phyloP scores from a whole-genome alignment of 2,797 vertebrate genomes.

The Alfaro cultratus region DNA sequence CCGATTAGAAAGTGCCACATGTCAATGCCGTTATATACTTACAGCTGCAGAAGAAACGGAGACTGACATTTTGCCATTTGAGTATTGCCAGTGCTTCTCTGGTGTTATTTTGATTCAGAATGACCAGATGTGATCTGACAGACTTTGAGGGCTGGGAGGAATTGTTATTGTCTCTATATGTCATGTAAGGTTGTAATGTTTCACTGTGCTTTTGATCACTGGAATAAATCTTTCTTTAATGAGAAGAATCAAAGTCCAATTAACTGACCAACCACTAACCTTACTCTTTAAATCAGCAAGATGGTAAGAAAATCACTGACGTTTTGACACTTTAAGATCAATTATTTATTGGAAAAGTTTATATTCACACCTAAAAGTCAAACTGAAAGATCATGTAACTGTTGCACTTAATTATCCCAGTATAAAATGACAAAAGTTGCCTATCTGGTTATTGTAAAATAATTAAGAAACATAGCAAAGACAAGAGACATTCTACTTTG shows the following conservation, averaged over 20 bases:
- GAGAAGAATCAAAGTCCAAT: background rate
- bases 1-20: slow-evolving; percentile 6
- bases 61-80: slow-evolving; percentile 42
- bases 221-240: slow-evolving; percentile 9
- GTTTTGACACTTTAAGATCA: slow-evolving; percentile 13
- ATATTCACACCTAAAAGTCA: background rate
- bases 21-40: slow-evolving; percentile 2
- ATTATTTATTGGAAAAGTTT: slow-evolving; percentile 8
- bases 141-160: slow-evolving; percentile 17
- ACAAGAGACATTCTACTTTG: slow-evolving; percentile 56
- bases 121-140: slow-evolving; percentile 49
- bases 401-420: slow-evolving; percentile 33
- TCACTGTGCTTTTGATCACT: slow-evolving; percentile 19
- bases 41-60: slow-evolving; percentile 34
- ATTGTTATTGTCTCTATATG: slow-evolving; percentile 18
- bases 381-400: slow-evolving; percentile 3
- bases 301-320: background rate
- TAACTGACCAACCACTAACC: background rate
- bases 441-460: slow-evolving; percentile 47
- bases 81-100: slow-evolving; percentile 36
- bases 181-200: slow-evolving; percentile 17
- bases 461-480: slow-evolving; percentile 46
- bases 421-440: slow-evolving; percentile 30
- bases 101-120: slow-evolving; percentile 36
- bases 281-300: background rate